Percentiles rank a stretch among this genome's conserved stretches.
Conservation (phyloP, 2,113 vertebrate species). For the Equus przewalskii region DNA sequence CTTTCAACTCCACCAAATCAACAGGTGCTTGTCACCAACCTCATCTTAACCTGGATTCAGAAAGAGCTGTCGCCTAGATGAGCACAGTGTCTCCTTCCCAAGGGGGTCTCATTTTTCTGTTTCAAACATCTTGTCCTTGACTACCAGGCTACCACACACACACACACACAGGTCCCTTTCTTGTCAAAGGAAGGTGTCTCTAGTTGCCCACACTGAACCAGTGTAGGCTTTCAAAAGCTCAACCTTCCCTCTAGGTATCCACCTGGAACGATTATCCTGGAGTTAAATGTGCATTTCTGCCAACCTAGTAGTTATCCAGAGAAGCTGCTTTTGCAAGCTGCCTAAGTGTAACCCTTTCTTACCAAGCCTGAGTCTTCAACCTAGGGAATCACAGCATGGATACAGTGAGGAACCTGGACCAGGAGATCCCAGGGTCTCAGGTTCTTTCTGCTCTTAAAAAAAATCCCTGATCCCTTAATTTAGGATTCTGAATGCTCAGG, state of each 20-base stretch:
- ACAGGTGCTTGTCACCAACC: background rate
- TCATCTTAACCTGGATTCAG: background rate
- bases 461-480: background rate
- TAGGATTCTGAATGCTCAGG: background rate
- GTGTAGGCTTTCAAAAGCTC: constrained; percentile 5
- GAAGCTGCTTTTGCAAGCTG: background rate
- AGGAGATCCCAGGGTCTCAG: background rate
- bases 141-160: background rate
- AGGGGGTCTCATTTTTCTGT: background rate
- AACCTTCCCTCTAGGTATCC: background rate
- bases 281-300: background rate
- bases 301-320: background rate
- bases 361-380: background rate
- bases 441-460: background rate
- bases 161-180: background rate
- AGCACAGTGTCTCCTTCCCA: background rate
- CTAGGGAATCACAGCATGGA: background rate
- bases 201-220: background rate
- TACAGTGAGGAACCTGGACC: background rate
- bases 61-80: background rate
- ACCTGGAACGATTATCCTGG: background rate
- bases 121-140: constrained; percentile 5
- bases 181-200: constrained; percentile 8
- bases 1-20: constrained; percentile 17
- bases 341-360: background rate